Percentiles rank a stretch among this genome's conserved stretches.
These are phyloP conservation scores for Phoenicopterus ruber DNA, from an alignment of 2,113 vertebrate genomes.

Conservation along the genomic window DNA sequence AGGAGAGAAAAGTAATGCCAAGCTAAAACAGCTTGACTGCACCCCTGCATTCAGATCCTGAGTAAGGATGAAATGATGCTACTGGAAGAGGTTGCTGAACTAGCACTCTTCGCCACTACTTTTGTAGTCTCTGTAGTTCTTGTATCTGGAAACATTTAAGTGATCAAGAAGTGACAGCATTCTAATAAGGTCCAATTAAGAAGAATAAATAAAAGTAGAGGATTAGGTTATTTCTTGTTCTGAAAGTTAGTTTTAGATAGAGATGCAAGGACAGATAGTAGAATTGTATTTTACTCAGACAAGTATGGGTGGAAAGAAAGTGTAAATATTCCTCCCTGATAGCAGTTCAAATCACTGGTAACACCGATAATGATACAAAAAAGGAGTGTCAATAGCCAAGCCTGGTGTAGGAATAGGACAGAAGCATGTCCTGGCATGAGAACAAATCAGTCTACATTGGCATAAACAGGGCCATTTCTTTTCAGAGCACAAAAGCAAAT, in stretches of 20 bases:
- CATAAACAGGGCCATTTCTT: neutral
- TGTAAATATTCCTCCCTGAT: neutral
- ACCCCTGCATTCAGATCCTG: neutral
- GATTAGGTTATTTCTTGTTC: neutral
- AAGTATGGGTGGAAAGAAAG: neutral
- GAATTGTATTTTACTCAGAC: neutral
- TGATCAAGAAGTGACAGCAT: neutral
- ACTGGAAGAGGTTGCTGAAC: neutral
- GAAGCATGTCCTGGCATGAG: neutral
- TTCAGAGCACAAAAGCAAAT: constrained; percentile 4
- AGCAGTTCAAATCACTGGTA: neutral
- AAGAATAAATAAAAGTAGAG: neutral
- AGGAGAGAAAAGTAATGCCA: neutral
- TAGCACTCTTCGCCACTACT: neutral
- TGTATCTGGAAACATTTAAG: neutral
- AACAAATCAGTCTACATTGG: neutral
- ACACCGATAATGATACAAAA: neutral
- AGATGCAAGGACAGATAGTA: neutral
- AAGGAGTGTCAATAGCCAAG: neutral
- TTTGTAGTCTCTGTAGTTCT: neutral
- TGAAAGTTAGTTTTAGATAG: neutral
- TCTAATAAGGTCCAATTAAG: neutral
- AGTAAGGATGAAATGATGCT: neutral
- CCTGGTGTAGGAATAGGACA: neutral
- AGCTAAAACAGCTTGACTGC: neutral